Conservation (phyloP, 2,797 vertebrate species). For the Delichon dasypus region DNA sequence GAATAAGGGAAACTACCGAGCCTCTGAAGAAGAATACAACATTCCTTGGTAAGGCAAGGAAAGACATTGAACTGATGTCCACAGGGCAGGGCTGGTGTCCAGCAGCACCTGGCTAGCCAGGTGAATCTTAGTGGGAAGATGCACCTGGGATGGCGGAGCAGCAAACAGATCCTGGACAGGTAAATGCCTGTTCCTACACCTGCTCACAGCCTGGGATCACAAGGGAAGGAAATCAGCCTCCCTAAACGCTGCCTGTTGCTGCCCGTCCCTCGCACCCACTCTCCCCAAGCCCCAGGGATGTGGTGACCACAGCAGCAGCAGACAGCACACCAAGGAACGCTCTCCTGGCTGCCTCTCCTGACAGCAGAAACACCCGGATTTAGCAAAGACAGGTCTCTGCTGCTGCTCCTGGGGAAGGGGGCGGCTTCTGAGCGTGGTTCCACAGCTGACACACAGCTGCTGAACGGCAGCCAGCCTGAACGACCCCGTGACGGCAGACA, state of each 20-base stretch:
- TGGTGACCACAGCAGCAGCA: background rate
- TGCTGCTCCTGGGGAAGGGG: background rate
- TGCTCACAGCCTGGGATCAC: background rate
- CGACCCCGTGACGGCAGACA: background rate
- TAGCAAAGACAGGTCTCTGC: background rate
- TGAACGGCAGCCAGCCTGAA: background rate
- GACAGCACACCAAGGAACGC: background rate
- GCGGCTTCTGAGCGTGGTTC: rapidly evolving
- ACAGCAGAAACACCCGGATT: background rate
- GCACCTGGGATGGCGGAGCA: background rate
- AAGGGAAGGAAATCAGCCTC: background rate
- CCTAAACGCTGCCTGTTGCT: background rate
- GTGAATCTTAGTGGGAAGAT: background rate
- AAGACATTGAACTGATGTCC: rapidly evolving
- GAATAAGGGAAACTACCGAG: background rate
- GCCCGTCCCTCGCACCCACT: background rate
- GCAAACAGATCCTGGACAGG: background rate
- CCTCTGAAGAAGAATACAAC: background rate
- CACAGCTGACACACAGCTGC: background rate
- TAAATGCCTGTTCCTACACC: background rate
- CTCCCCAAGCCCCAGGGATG: no score
- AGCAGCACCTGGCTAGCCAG: background rate
- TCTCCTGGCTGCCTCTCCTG: background rate
- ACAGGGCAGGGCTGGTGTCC: background rate
- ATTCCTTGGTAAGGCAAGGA: background rate